Evolutionary conservation across 2,888 invertebrate genomes (phyloP).

Genomic region (Oligia fasciuncula): DNA sequence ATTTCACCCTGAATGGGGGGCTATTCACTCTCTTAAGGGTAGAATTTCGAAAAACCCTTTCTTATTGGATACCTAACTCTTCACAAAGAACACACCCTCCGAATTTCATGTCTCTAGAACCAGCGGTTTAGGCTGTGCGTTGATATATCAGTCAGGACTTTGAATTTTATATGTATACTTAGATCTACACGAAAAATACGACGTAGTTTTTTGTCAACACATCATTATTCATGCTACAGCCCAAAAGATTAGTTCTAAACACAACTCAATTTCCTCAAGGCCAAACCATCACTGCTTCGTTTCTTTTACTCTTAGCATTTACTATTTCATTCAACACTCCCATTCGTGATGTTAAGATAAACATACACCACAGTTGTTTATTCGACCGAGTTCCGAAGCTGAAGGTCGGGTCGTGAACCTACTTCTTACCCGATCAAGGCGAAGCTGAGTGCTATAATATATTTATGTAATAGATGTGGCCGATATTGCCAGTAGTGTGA

Average conservation of each 20-base stretch:
- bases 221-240: slow-evolving; percentile 9
- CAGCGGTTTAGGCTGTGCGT: no score
- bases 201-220: background rate
- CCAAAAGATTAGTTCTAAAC: slow-evolving; percentile 1
- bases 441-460: slow-evolving; percentile 39
- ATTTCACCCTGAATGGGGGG: no score
- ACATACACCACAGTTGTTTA: slow-evolving; percentile 58
- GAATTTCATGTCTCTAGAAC: no score
- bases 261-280: slow-evolving; percentile 35
- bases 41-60: no score
- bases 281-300: slow-evolving; percentile 42
- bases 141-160: no score
- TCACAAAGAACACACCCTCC: no score
- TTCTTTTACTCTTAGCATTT: slow-evolving; percentile 37
- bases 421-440: slow-evolving; percentile 57
- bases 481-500: slow-evolving; percentile 7
- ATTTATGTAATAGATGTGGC: slow-evolving; percentile 39
- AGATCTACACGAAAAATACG: background rate
- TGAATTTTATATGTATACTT: no score
- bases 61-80: no score
- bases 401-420: slow-evolving; percentile 64
- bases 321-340: slow-evolving; percentile 66
- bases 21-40: no score
- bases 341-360: slow-evolving; percentile 42
- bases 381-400: slow-evolving; percentile 48